Evolutionary conservation across 2,888 invertebrate genomes (phyloP).

Genomic region (Elgonia sp.): DNA sequence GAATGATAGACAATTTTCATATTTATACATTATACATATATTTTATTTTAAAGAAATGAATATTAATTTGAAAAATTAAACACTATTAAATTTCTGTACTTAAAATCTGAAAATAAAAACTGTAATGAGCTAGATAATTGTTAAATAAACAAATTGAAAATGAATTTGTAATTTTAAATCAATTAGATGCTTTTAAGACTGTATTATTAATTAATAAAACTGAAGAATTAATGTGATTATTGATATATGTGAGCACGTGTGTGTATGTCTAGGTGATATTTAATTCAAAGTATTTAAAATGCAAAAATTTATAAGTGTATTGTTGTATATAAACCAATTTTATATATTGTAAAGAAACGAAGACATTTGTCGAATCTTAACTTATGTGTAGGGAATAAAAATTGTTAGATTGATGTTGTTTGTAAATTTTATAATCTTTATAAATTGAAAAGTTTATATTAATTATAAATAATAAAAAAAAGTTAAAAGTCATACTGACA

Average conservation of each 20-base stretch:
- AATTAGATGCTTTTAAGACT: no score
- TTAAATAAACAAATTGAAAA: no score
- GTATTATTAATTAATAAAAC: neutral
- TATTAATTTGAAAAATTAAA: no score
- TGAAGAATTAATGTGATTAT: neutral
- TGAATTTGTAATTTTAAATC: no score
- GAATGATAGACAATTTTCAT: no score
- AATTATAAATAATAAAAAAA: neutral
- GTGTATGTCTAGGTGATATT: neutral
- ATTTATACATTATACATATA: no score
- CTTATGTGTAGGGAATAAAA: constrained; percentile 4
- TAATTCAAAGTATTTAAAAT: constrained; percentile 27
- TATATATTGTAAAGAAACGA: constrained; percentile 54
- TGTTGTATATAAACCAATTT: constrained; percentile 54
- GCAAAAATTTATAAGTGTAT: constrained; percentile 11
- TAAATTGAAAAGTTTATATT: constrained; percentile 20
- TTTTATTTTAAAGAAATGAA: no score
- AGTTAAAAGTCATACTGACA: no score
- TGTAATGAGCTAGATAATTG: no score
- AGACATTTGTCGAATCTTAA: constrained; percentile 6
- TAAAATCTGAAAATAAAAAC: no score
- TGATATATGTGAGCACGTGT: neutral
- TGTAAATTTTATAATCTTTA: constrained; percentile 47
- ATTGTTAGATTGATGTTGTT: constrained; percentile 47
- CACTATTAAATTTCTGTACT: no score